Percentiles rank a stretch among this genome's conserved stretches.
These are phyloP conservation scores for Rhombomys opimus DNA, from an alignment of 2,113 vertebrate species.

Conservation along the genomic window DNA sequence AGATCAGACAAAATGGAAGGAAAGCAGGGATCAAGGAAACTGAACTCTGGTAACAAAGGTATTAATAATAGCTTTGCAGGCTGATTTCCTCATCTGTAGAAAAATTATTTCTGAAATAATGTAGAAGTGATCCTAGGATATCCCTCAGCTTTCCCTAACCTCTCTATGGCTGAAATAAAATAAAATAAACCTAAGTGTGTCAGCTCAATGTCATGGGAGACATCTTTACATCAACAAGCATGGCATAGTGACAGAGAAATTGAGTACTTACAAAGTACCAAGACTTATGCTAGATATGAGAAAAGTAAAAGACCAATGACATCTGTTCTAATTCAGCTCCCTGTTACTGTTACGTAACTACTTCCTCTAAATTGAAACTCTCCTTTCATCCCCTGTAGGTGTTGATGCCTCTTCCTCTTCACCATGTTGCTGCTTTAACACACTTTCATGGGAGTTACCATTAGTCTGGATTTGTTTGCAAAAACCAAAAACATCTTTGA, in stretches of 20 bases:
- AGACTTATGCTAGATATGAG: neutral
- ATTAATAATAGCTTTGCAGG: neutral
- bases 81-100: neutral
- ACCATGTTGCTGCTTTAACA: neutral
- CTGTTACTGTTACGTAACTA: neutral
- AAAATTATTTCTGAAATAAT: neutral
- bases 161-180: neutral
- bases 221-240: neutral
- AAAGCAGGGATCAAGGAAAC: neutral
- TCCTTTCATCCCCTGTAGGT: neutral
- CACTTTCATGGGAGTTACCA: neutral
- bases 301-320: neutral
- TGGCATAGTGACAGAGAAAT: neutral
- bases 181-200: neutral
- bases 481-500: neutral
- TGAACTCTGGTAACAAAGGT: neutral
- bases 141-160: neutral
- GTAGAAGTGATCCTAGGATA: neutral
- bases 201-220: neutral
- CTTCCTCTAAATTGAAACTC: neutral
- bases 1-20: neutral
- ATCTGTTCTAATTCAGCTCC: neutral
- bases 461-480: neutral
- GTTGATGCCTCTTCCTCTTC: neutral
- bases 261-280: neutral